Percentiles rank a stretch among this genome's conserved stretches.
These are phyloP conservation scores for Cephus rjabovi DNA, from an alignment of 2,888 invertebrate genomes.

Conservation along the genomic window DNA sequence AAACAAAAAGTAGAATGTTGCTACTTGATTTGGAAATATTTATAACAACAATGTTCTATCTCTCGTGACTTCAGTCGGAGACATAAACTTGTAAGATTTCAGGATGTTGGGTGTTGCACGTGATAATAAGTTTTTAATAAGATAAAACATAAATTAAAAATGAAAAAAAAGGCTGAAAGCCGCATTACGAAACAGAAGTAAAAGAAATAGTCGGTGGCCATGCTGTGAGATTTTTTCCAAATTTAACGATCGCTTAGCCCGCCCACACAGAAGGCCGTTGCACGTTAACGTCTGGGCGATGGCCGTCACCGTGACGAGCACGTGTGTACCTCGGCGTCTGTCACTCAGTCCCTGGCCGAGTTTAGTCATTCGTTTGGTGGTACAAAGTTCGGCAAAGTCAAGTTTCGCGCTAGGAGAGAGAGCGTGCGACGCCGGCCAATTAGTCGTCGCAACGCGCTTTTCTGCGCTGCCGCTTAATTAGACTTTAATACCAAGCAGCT, in stretches of 20 bases:
- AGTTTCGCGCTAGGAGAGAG: slow-evolving; percentile 19
- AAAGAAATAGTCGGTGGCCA: background rate
- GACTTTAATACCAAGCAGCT: background rate
- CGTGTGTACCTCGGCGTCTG: slow-evolving; percentile 62
- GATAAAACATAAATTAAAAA: background rate
- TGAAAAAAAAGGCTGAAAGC: background rate
- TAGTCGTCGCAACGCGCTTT: slow-evolving; percentile 20
- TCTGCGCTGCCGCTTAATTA: background rate
- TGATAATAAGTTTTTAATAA: background rate
- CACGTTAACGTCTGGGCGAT: slow-evolving; percentile 58
- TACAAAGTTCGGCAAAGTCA: slow-evolving; percentile 40
- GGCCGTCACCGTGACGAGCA: slow-evolving; percentile 65
- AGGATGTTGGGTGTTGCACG: background rate
- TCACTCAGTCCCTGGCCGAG: slow-evolving; percentile 48
- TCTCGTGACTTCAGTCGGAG: background rate
- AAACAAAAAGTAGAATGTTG: background rate
- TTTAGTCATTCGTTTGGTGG: slow-evolving; percentile 18
- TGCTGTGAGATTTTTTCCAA: slow-evolving; percentile 40
- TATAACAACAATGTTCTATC: too few relatives aligned
- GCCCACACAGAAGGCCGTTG: slow-evolving; percentile 57
- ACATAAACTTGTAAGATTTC: too few relatives aligned
- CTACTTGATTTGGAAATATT: too few relatives aligned
- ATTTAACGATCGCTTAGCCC: slow-evolving; percentile 61
- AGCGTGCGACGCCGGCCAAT: slow-evolving; percentile 22
- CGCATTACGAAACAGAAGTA: background rate